Evolutionary conservation across 2,113 vertebrate genomes (phyloP), one percentile per base, ranked within the genome.

Genomic region (Dunckerocampus dactyliophorus): DNA sequence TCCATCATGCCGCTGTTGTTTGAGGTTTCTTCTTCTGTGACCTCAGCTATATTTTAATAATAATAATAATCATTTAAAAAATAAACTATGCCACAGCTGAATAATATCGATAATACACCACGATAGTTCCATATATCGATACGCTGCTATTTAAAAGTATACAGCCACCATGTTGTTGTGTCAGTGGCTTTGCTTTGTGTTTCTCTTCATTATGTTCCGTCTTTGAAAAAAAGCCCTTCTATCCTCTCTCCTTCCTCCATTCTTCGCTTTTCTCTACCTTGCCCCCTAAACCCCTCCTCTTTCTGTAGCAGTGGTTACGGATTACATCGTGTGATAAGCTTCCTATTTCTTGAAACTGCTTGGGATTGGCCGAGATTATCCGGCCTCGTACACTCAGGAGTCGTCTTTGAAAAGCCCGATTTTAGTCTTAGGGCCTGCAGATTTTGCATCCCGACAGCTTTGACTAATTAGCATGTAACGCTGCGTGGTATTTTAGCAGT

Each of bases 241-340:
- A 0, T 47, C 50, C 43, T 54, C 53, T 59, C 42, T 58, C 47
- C 70, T 65, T 57, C 20, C 43, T 69, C 52, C 65, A 62, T 82
- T 59, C 70, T 75, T 83, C 76, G 75, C 80, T 86, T 77, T 82
- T 72, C 77, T 76, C 74, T 47, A 45, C 60, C 72, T 20, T 16
- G 47, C 7, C 8, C 31, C 49, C 77, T 69, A 65, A 64, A 66
- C 72, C 61, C 63, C 43, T 64, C 71, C 50, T 84, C 80, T 76
- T 75, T 74, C 75, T 77, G 71, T 60, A 82, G 74, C 76, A 82
- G 79, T 59, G 71, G 67, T 85, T 80, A 68, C n/a, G 74, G 91
- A 92, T 92, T 91, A 90, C 65, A 74, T 65, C 87, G 90, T 89
- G 90, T 92, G 88, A 90, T 93, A 93, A 93, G 82, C 90, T 82